Percentiles rank a stretch among this genome's conserved stretches.
Conservation (phyloP, 2,888 invertebrate species). For the Lithosia quadra region DNA sequence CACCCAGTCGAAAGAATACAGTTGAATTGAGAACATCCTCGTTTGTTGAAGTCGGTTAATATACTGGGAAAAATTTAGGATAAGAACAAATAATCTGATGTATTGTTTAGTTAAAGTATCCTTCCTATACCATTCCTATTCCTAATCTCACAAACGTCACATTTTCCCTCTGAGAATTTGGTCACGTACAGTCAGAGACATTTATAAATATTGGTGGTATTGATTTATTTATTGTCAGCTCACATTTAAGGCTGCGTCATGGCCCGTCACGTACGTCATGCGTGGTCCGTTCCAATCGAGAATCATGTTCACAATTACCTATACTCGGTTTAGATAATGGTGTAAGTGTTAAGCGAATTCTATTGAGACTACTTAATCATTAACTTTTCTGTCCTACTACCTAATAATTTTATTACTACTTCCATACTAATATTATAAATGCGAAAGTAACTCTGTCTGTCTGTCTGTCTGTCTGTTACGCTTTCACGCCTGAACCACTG, state of each 20-base stretch:
- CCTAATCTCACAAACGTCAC: slow-evolving; percentile 7
- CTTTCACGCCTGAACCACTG: no score
- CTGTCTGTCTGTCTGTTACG: no score
- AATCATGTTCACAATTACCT: slow-evolving; percentile 40
- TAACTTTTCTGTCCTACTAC: no score
- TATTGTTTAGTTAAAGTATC: no score
- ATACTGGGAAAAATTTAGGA: no score
- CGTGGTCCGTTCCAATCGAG: slow-evolving; percentile 53
- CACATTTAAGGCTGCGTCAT: slow-evolving; percentile 14
- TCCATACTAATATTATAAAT: neutral
- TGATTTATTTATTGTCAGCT: slow-evolving; percentile 19
- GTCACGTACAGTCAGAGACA: slow-evolving; percentile 8
- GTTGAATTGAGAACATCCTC: no score
- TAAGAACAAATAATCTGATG: neutral
- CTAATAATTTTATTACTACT: no score
- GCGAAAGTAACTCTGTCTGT: no score
- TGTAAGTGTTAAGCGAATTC: slow-evolving; percentile 13
- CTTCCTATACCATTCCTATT: neutral
- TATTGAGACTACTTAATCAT: neutral
- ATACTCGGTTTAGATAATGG: neutral
- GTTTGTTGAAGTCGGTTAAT: no score
- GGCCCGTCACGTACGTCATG: slow-evolving; percentile 46
- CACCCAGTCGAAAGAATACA: no score
- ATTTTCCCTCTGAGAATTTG: neutral
- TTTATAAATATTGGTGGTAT: slow-evolving; percentile 17